Percentiles rank a stretch among this genome's conserved stretches.
Evolutionary conservation across 2,113 vertebrate genomes (phyloP).

Genomic region (Dinomys branickii): DNA sequence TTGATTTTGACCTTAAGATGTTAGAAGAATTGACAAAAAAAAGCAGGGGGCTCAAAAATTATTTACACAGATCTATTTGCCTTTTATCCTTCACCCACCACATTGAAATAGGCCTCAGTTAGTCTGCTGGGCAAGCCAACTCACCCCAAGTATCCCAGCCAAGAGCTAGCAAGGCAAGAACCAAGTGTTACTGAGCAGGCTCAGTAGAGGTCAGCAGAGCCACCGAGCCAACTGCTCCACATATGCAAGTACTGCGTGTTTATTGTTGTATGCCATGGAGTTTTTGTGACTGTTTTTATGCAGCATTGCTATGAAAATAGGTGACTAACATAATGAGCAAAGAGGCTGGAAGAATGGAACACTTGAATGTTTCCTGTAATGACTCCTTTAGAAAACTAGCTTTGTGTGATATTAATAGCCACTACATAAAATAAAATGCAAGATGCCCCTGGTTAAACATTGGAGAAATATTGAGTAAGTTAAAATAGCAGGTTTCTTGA

Average conservation of each 20-base stretch:
- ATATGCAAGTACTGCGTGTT: background rate
- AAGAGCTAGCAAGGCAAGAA: background rate
- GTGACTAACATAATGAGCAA: constrained; percentile 42
- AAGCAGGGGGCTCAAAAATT: background rate
- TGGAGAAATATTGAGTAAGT: constrained; percentile 51
- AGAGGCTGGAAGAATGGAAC: constrained; percentile 43
- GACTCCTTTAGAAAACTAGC: constrained; percentile 57
- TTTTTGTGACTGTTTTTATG: constrained; percentile 49
- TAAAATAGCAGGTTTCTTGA: constrained; percentile 60
- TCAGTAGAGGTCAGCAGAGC: constrained; percentile 6
- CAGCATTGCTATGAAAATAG: constrained; percentile 58
- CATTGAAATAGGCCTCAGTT: background rate
- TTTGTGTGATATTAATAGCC: constrained; percentile 57
- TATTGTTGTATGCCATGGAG: background rate
- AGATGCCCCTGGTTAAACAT: constrained; percentile 35
- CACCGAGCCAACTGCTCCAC: background rate
- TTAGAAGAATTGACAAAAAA: constrained; percentile 15
- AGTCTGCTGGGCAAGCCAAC: background rate
- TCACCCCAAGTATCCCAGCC: background rate
- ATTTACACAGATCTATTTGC: background rate
- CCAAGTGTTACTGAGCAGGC: background rate
- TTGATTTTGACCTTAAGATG: background rate
- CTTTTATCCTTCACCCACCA: background rate
- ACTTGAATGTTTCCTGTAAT: constrained; percentile 31
- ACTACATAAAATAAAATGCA: constrained; percentile 41